Conservation (phyloP, 2,797 vertebrate species). For the Pachyuromys duprasi region DNA sequence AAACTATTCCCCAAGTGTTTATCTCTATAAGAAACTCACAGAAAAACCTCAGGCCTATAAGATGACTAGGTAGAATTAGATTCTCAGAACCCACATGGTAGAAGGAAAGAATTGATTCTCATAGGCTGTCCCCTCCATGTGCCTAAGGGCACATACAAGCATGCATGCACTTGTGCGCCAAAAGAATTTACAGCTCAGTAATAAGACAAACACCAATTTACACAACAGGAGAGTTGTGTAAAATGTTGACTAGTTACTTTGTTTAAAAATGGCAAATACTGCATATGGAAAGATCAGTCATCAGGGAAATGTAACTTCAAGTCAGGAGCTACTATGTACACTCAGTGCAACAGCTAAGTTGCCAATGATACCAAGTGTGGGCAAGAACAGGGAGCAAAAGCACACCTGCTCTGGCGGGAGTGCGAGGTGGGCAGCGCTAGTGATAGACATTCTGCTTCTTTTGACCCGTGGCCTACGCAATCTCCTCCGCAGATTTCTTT, state of each 20-base stretch:
- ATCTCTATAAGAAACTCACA: slow-evolving; percentile 1
- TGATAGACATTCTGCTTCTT: slow-evolving; percentile 2
- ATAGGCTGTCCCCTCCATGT: background rate
- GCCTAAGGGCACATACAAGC: background rate
- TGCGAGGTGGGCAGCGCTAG: background rate
- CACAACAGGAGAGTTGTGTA: background rate
- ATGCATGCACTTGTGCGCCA: background rate
- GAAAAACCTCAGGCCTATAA: background rate
- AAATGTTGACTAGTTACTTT: background rate
- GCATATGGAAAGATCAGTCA: background rate
- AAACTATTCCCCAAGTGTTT: background rate
- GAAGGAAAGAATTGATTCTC: background rate
- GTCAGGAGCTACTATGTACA: background rate
- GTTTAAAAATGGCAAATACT: background rate
- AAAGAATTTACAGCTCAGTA: background rate
- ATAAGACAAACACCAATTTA: background rate
- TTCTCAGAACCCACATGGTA: background rate
- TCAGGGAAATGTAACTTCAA: background rate
- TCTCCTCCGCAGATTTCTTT: background rate
- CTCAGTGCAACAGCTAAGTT: background rate
- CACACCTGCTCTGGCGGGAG: background rate
- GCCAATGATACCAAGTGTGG: background rate
- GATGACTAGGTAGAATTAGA: background rate
- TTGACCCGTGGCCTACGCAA: background rate
- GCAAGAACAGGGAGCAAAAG: background rate